Base-by-base conservation (phyloP, 2,797 vertebrate species). In the Pristis pectinata region DNA sequence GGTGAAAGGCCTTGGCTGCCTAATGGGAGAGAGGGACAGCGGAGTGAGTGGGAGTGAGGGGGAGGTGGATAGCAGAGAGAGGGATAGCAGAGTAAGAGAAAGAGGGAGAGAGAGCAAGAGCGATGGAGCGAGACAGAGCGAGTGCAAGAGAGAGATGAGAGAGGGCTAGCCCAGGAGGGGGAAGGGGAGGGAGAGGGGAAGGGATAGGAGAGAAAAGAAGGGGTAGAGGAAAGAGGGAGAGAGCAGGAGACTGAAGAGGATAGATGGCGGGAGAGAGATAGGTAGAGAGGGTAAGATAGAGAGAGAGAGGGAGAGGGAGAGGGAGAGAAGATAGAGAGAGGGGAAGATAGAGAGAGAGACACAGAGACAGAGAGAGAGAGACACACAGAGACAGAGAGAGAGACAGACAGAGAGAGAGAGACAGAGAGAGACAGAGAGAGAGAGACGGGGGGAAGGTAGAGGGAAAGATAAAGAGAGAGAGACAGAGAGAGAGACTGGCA, bases 31-130 rank as follows among this genome's bases (percentile, higher is more conserved):
- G 37, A 59, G 87, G 95, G 30, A 94, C 94, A 49, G 76, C 41
- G 94, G 95, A 94, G 87, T 94, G 27, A n/a, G 94, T 95, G 80
- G 41, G 15, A 67, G 95, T 94, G 94, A 91, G 91, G 41, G 95
- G 92, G 13, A 96, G 94, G 87, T 24, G 82, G 0, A 3, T 7
- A 0, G 0, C 8, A 0, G 93, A 79, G 0, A 59, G 79, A 24
- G 59, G 5, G 9, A n/a, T 5, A 79, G 94, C 95, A 59, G 95
- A 95, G 72, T 95, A 95, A 4, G 61, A 72, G 13, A 95, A 95
- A 94, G 95, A 95, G 95, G 95, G 79, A 77, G 92, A 79, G 1
- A 85, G 91, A 17, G 89, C 95, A 34, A 93, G 96, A 67, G 94
- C 96, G 34, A 95, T 95, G 67, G 79, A 95, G 4, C 95, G 1